Evolutionary conservation across 2,797 vertebrate species (phyloP).

Genomic region (Clarias fuscus): DNA sequence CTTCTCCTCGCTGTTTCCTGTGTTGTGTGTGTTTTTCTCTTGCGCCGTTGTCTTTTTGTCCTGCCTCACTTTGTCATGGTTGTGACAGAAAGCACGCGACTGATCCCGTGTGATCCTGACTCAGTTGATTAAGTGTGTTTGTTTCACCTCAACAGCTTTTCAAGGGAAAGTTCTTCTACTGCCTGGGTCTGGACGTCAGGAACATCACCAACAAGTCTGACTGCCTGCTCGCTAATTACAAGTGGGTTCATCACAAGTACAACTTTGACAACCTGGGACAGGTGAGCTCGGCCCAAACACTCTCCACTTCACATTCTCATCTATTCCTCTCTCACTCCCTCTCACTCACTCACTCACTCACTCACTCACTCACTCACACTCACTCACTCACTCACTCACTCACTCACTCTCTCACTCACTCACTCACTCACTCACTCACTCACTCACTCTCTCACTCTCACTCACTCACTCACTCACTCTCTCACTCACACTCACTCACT

Average conservation of each 20-base stretch:
- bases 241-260: slow-evolving; percentile 98
- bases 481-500: too few species aligned
- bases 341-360: too few species aligned
- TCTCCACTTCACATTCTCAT: background rate
- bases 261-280: slow-evolving; percentile 98
- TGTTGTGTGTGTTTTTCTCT: background rate
- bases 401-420: too few species aligned
- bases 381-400: too few species aligned
- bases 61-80: background rate
- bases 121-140: slow-evolving; percentile 36
- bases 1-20: background rate
- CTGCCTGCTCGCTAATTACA: slow-evolving; percentile 91
- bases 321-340: too few species aligned
- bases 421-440: too few species aligned
- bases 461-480: too few species aligned
- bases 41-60: background rate
- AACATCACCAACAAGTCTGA: slow-evolving; percentile 97
- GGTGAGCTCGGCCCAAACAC: slow-evolving; percentile 68
- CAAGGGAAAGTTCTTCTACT: slow-evolving; percentile 98
- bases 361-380: too few species aligned
- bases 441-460: too few species aligned
- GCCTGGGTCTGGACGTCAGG: slow-evolving; percentile 88
- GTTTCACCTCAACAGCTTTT: slow-evolving; percentile 81
- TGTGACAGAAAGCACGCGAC: slow-evolving; percentile 9
- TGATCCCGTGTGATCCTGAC: slow-evolving; percentile 15